A percentile compares a stretch with the other conserved stretches of the same genome.
phyloP scores from a whole-genome alignment of 2,888 invertebrate species.

The Cordilura impudica region DNA sequence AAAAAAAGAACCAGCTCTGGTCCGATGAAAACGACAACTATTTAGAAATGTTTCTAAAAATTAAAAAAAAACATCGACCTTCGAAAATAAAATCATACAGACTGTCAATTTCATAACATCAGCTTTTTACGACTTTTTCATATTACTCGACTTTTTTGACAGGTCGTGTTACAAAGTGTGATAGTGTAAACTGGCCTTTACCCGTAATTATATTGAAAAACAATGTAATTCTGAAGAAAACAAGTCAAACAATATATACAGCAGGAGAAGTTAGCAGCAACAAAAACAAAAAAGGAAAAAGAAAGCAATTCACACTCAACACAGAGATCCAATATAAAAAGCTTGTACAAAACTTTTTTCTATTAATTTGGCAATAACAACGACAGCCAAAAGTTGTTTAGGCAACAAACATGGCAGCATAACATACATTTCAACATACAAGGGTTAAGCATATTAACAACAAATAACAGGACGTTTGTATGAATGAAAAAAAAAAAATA shows the following conservation, averaged over 20 bases:
- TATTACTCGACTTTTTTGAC: too few relatives aligned
- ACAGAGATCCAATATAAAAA: neutral
- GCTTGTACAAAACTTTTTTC: conserved; percentile 5
- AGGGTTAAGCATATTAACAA: conserved; percentile 10
- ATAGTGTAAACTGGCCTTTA: too few relatives aligned
- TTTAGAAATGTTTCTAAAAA: too few relatives aligned
- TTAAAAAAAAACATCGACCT: too few relatives aligned
- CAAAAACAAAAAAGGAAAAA: neutral
- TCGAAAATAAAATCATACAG: too few relatives aligned
- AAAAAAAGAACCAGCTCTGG: too few relatives aligned
- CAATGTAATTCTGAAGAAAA: conserved; percentile 4
- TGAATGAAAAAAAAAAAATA: neutral
- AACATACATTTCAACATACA: neutral
- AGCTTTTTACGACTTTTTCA: too few relatives aligned
- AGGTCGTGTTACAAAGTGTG: too few relatives aligned
- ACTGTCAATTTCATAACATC: too few relatives aligned
- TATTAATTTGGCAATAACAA: conserved; percentile 16
- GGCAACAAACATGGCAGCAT: neutral
- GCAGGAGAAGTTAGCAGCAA: too few relatives aligned
- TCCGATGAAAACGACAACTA: too few relatives aligned
- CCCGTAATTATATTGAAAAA: conserved; percentile 25
- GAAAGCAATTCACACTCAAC: neutral
- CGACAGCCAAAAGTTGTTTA: neutral
- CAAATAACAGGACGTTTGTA: neutral
- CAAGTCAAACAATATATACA: neutral